Conservation (phyloP, 64 coral and sea anemone species). For the Cladopsammia gracilis region DNA sequence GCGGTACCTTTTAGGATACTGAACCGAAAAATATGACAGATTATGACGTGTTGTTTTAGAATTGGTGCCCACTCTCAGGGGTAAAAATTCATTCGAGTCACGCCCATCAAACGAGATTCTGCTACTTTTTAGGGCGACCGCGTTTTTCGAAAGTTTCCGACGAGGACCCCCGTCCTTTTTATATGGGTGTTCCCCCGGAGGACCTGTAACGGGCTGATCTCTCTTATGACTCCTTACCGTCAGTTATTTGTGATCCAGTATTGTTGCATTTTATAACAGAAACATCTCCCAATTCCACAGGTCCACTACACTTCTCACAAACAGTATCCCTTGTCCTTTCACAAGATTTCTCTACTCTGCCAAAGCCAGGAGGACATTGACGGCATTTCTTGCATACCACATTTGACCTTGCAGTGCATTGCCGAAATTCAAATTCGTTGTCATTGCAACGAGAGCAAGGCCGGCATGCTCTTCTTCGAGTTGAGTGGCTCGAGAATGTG, state of each 20-base stretch:
- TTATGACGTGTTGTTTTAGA: too few relatives aligned
- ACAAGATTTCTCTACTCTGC: neutral
- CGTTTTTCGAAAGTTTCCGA: too few relatives aligned
- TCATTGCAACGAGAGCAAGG: neutral
- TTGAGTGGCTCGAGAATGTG: neutral
- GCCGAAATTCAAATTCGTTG: neutral
- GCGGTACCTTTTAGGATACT: too few relatives aligned
- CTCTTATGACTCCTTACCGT: too few relatives aligned
- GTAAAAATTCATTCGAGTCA: too few relatives aligned
- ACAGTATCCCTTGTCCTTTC: conserved; percentile 15
- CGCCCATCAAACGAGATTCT: too few relatives aligned
- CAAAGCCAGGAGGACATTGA: neutral
- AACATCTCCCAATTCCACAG: neutral
- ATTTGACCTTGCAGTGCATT: neutral
- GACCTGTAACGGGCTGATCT: too few relatives aligned
- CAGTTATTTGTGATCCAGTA: neutral
- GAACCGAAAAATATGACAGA: too few relatives aligned
- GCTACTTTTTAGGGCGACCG: too few relatives aligned
- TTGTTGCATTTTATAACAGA: neutral
- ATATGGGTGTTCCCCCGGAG: too few relatives aligned
- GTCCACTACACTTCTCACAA: neutral
- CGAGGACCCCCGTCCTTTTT: too few relatives aligned
- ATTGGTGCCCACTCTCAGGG: too few relatives aligned
- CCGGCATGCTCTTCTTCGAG: neutral
- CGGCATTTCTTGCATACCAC: conserved; percentile 19